phyloP scores from a whole-genome alignment of 2,797 vertebrate genomes.

The Coreius guichenoti region DNA sequence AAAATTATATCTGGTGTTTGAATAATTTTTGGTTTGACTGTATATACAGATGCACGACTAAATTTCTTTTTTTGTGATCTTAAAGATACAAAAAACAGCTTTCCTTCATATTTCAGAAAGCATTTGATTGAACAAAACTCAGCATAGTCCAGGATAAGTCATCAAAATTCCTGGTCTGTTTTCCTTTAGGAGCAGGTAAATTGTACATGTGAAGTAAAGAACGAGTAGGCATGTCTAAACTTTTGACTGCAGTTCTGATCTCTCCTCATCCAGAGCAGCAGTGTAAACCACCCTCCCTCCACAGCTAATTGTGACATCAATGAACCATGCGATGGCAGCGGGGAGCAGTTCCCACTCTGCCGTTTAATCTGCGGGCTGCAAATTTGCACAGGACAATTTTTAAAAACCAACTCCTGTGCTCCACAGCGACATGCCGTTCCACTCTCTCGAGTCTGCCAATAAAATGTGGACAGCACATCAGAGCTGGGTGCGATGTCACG shows the following conservation, averaged over 20 bases:
- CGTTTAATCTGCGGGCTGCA: constrained; percentile 39
- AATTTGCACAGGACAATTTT: constrained; percentile 26
- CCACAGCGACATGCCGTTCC: constrained; percentile 27
- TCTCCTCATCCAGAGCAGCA: background rate
- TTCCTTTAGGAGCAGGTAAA: background rate
- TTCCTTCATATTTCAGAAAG: background rate
- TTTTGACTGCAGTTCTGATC: background rate
- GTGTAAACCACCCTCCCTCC: constrained; percentile 16
- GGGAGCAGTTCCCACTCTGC: constrained; percentile 17
- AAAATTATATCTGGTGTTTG: too few species aligned
- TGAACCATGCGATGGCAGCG: constrained; percentile 30
- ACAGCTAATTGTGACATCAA: constrained; percentile 42
- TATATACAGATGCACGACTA: too few species aligned
- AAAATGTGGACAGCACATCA: constrained; percentile 44
- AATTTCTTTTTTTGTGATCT: too few species aligned
- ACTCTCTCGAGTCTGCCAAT: constrained; percentile 40
- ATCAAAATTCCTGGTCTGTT: background rate
- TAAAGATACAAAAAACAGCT: too few species aligned
- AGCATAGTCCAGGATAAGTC: background rate
- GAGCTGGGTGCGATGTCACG: constrained; percentile 22
- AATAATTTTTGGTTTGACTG: too few species aligned
- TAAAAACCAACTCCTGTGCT: constrained; percentile 29
- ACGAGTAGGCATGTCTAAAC: background rate
- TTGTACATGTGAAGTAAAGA: background rate
- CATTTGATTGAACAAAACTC: background rate